Evolutionary conservation across 2,888 invertebrate genomes (phyloP).

Genomic region (Kuschelorhynchus macadamiae): DNA sequence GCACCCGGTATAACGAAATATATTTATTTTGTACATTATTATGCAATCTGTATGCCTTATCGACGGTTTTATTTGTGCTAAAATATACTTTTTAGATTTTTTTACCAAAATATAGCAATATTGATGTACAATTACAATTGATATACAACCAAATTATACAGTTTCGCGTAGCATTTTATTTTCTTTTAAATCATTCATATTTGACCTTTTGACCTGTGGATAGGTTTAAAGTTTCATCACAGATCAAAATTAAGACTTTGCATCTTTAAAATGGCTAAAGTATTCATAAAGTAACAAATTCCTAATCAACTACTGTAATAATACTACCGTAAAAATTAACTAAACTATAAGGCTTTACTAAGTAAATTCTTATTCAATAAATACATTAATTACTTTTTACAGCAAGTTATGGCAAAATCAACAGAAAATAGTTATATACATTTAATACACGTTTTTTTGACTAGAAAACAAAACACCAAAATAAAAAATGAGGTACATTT

Average conservation of each 20-base stretch:
- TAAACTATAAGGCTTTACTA: slow-evolving; percentile 20
- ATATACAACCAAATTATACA: slow-evolving; percentile 46
- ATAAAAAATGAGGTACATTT: slow-evolving; percentile 37
- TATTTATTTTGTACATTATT: slow-evolving; percentile 63
- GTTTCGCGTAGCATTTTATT: slow-evolving; percentile 44
- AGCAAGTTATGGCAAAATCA: slow-evolving; percentile 42
- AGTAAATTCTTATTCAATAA: slow-evolving; percentile 23
- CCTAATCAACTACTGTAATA: no score
- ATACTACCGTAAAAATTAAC: slow-evolving; percentile 12
- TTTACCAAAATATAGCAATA: slow-evolving; percentile 66
- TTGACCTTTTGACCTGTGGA: slow-evolving; percentile 65
- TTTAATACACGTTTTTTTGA: slow-evolving; percentile 40
- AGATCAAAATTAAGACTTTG: slow-evolving; percentile 55
- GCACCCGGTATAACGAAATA: slow-evolving; percentile 49
- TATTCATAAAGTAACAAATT: not conserved
- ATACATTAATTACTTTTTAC: slow-evolving; percentile 44
- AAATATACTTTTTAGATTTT: slow-evolving; percentile 64
- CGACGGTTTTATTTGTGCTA: slow-evolving; percentile 63
- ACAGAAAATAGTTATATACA: slow-evolving; percentile 45
- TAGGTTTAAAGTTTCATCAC: slow-evolving; percentile 57
- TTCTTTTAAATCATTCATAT: slow-evolving; percentile 62
- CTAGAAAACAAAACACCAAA: slow-evolving; percentile 35
- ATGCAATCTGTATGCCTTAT: slow-evolving; percentile 57
- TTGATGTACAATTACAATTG: slow-evolving; percentile 57
- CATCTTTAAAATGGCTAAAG: slow-evolving; percentile 14